Percentiles rank a stretch among this genome's conserved stretches.
Conservation (phyloP, 2,797 vertebrate species). For the Lophius americanus region DNA sequence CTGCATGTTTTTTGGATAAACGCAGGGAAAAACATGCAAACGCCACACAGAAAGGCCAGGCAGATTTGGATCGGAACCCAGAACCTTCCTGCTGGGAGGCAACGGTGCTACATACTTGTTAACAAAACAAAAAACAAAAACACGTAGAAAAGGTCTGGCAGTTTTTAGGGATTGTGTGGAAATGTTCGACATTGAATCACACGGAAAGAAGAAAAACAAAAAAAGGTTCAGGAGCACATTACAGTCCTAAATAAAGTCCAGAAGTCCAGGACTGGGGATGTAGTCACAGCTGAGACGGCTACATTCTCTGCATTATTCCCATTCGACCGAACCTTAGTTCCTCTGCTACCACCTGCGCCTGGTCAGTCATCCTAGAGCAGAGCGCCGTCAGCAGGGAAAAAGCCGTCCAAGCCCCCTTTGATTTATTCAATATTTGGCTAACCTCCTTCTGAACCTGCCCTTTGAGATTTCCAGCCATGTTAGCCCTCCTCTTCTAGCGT, state of each 20-base stretch:
- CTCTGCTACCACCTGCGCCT: slow-evolving; percentile 84
- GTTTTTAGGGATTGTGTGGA: too few relatives aligned
- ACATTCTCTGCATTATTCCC: slow-evolving; percentile 48
- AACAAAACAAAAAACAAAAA: too few relatives aligned
- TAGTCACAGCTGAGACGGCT: slow-evolving; percentile 58
- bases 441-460: slow-evolving; percentile 96
- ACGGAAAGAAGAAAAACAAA: not conserved
- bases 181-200: too few relatives aligned
- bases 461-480: slow-evolving; percentile 83
- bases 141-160: too few relatives aligned
- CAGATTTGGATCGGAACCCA: too few relatives aligned
- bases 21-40: too few relatives aligned
- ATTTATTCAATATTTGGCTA: slow-evolving; percentile 98
- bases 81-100: too few relatives aligned
- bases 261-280: slow-evolving; percentile 53
- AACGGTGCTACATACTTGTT: too few relatives aligned
- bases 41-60: too few relatives aligned
- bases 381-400: slow-evolving; percentile 60
- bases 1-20: too few relatives aligned
- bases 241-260: slow-evolving; percentile 27
- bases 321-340: slow-evolving; percentile 43
- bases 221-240: not conserved
- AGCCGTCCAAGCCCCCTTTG: slow-evolving; percentile 76
- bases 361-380: slow-evolving; percentile 79
- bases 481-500: slow-evolving; percentile 69